These are phyloP conservation scores for Plusia festucae DNA, from an alignment of 2,888 invertebrate genomes.

Conservation along the genomic window DNA sequence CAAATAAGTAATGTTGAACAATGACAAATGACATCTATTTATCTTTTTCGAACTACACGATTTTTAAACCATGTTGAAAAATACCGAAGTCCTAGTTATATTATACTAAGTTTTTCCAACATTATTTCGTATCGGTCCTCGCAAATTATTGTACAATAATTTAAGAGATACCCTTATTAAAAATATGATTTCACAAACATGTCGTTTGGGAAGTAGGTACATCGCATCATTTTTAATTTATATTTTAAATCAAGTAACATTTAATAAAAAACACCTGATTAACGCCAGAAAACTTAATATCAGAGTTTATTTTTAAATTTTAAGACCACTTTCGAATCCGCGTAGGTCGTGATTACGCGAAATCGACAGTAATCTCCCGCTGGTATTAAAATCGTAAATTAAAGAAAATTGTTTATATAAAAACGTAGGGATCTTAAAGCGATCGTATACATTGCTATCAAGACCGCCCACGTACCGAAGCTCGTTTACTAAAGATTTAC, in stretches of 20 bases:
- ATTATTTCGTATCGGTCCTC: too few relatives aligned
- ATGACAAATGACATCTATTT: too few relatives aligned
- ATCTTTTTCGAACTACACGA: too few relatives aligned
- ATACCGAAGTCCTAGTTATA: too few relatives aligned
- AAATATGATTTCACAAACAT: too few relatives aligned
- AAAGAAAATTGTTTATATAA: slow-evolving; percentile 27
- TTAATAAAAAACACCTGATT: neutral
- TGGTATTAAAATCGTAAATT: slow-evolving; percentile 43
- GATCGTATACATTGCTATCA: slow-evolving; percentile 54
- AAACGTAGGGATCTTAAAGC: slow-evolving; percentile 25
- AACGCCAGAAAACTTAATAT: slow-evolving; percentile 16
- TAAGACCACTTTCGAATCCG: slow-evolving; percentile 23
- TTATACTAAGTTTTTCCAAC: too few relatives aligned
- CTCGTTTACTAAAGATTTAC: slow-evolving; percentile 66
- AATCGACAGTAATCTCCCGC: slow-evolving; percentile 35
- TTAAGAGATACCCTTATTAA: too few relatives aligned
- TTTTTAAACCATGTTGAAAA: too few relatives aligned
- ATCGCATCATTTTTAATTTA: neutral
- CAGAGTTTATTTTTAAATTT: slow-evolving; percentile 43
- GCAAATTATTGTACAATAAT: too few relatives aligned
- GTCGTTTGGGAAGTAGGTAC: too few relatives aligned
- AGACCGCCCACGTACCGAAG: slow-evolving; percentile 62
- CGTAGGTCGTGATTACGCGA: slow-evolving; percentile 32
- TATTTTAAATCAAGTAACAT: neutral
- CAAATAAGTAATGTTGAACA: too few relatives aligned